Evolutionary conservation across 2,888 invertebrate genomes (phyloP).

Genomic region (Helleia helle): DNA sequence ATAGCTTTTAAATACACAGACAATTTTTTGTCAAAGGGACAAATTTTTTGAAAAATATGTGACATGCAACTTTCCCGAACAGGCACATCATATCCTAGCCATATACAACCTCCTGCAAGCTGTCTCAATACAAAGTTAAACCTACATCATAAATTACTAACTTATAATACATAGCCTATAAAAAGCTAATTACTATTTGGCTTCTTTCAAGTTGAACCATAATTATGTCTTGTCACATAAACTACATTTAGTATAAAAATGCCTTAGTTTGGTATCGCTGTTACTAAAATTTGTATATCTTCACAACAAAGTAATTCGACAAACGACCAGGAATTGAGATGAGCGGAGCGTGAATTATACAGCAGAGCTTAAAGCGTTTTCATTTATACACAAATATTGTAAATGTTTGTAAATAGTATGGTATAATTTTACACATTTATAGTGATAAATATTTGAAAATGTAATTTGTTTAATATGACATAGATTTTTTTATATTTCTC

Average conservation of each 20-base stretch:
- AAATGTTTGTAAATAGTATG: too few relatives aligned
- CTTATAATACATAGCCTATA: constrained; percentile 35
- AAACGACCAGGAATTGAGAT: constrained; percentile 2
- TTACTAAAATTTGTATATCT: constrained; percentile 40
- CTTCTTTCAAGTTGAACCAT: constrained; percentile 73
- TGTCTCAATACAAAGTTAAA: constrained; percentile 27
- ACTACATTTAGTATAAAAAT: constrained; percentile 43
- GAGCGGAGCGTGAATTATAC: not conserved
- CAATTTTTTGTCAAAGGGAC: too few relatives aligned
- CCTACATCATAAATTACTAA: constrained; percentile 33
- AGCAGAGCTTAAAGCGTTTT: not conserved
- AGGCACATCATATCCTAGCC: constrained; percentile 56
- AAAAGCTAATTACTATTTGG: constrained; percentile 68
- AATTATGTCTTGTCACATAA: constrained; percentile 61
- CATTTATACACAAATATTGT: too few relatives aligned
- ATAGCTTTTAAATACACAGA: too few relatives aligned
- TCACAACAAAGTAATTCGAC: constrained; percentile 23
- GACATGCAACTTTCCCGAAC: constrained; percentile 15
- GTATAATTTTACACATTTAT: too few relatives aligned
- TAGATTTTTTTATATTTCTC: too few relatives aligned
- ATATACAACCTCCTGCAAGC: constrained; percentile 41
- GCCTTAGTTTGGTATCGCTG: constrained; percentile 64
- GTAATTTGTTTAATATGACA: too few relatives aligned
- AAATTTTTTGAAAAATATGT: not conserved
- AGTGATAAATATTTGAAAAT: too few relatives aligned